These are phyloP conservation scores for Autographa gamma DNA, from an alignment of 2,888 invertebrate genomes.

Conservation along the genomic window DNA sequence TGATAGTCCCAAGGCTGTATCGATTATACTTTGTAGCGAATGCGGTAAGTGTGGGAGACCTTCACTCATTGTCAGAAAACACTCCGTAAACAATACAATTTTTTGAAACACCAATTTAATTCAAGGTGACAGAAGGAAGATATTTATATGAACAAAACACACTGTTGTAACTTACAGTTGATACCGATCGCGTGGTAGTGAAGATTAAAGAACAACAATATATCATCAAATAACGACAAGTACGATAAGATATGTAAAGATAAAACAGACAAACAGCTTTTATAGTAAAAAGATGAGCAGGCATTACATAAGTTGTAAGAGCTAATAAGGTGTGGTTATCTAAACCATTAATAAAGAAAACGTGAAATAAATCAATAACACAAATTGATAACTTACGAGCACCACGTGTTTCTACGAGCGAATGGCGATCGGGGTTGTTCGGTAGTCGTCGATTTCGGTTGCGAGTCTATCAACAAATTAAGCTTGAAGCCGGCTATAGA, in stretches of 20 bases:
- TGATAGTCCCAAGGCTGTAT: slow-evolving; percentile 67
- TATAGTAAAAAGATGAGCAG: slow-evolving; percentile 20
- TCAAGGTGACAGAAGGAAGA: slow-evolving; percentile 48
- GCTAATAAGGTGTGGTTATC: slow-evolving; percentile 17
- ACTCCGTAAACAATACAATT: slow-evolving; percentile 22
- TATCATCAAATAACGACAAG: slow-evolving; percentile 64
- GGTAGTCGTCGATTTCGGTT: slow-evolving; percentile 69
- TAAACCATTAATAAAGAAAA: slow-evolving; percentile 16
- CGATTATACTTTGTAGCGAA: slow-evolving; percentile 58
- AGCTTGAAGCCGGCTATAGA: slow-evolving; percentile 84
- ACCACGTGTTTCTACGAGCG: slow-evolving; percentile 87
- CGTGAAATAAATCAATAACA: slow-evolving; percentile 43
- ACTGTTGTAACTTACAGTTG: slow-evolving; percentile 20
- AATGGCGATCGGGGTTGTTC: slow-evolving; percentile 75
- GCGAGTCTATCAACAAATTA: slow-evolving; percentile 76
- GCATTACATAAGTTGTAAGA: slow-evolving; percentile 17
- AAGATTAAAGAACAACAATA: slow-evolving; percentile 57
- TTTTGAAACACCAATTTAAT: slow-evolving; percentile 41
- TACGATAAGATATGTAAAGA: slow-evolving; percentile 67
- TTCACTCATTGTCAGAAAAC: slow-evolving; percentile 41
- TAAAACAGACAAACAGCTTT: slow-evolving; percentile 61
- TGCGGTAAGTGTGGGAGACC: slow-evolving; percentile 46
- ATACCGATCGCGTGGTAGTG: slow-evolving; percentile 49
- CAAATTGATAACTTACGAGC: slow-evolving; percentile 81
- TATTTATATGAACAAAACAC: slow-evolving; percentile 14